Evolutionary conservation across 2,888 invertebrate genomes (phyloP).

Genomic region (Allygus modestus): DNA sequence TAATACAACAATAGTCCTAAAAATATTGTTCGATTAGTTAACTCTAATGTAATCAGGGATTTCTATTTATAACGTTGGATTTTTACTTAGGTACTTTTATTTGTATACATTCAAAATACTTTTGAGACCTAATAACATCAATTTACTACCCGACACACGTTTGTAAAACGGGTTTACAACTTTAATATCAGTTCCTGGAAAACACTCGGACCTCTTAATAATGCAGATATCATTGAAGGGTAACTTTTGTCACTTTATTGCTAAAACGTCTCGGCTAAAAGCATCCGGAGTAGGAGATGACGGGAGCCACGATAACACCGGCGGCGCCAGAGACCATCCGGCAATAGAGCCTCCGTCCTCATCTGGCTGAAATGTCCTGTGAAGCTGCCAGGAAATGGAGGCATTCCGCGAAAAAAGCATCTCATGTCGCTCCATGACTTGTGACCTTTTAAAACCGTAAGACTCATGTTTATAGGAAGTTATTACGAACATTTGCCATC

Average conservation of each 20-base stretch:
- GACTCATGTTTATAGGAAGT: no score
- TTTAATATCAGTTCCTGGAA: not conserved
- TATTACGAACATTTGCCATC: no score
- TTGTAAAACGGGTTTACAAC: conserved; percentile 3
- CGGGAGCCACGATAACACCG: not conserved
- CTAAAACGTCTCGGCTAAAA: conserved; percentile 25
- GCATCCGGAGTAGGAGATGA: not conserved
- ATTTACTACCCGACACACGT: no score
- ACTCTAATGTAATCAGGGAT: no score
- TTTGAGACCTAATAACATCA: no score
- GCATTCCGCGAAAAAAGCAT: not conserved
- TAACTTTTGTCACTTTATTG: conserved; percentile 18
- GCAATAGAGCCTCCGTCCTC: not conserved
- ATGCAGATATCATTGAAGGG: conserved; percentile 13
- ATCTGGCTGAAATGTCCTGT: not conserved
- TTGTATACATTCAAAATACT: no score
- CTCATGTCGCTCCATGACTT: not conserved
- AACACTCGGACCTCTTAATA: conserved; percentile 9
- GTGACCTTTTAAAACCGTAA: not conserved
- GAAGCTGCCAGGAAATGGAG: not conserved
- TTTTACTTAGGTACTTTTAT: no score
- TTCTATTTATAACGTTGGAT: no score
- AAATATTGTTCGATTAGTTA: no score
- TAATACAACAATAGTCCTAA: no score
- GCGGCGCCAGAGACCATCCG: not conserved